Percentiles rank a stretch among this genome's conserved stretches.
Evolutionary conservation across 2,113 vertebrate species (phyloP).

Genomic region (Heteronetta atricapilla): DNA sequence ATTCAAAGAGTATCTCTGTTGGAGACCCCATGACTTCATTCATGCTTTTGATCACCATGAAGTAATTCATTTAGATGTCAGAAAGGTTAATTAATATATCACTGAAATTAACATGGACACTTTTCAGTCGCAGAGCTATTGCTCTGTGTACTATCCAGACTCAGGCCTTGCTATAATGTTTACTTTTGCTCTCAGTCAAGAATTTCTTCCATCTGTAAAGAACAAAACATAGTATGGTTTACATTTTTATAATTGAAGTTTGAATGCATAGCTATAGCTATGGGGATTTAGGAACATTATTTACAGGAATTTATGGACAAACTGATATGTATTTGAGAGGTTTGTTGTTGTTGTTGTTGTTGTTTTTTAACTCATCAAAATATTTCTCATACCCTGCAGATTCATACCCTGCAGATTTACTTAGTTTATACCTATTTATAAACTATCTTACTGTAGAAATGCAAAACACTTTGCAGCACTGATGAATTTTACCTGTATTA

Average conservation of each 20-base stretch:
- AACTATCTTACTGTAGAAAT: not conserved
- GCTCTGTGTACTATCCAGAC: not conserved
- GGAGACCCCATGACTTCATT: not conserved
- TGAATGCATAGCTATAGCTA: not conserved
- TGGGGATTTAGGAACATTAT: not conserved
- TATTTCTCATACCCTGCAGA: not conserved
- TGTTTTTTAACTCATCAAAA: not conserved
- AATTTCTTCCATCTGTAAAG: slow-evolving; percentile 33
- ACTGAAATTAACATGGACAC: not conserved
- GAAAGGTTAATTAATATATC: not conserved
- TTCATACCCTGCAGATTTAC: not conserved
- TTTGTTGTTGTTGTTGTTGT: not conserved
- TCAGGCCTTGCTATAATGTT: not conserved
- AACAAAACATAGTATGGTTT: not conserved
- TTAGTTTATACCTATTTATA: not conserved
- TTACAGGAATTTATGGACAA: not conserved
- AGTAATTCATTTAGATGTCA: not conserved
- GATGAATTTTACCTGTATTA: not conserved
- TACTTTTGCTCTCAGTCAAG: not conserved
- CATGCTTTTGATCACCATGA: not conserved
- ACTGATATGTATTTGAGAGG: not conserved
- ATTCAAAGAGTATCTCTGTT: not conserved
- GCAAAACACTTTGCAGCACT: not conserved
- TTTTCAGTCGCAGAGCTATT: not conserved
- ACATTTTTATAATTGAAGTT: not conserved